Base-by-base conservation (phyloP, 2,113 vertebrate species). In the Pagrus major region DNA sequence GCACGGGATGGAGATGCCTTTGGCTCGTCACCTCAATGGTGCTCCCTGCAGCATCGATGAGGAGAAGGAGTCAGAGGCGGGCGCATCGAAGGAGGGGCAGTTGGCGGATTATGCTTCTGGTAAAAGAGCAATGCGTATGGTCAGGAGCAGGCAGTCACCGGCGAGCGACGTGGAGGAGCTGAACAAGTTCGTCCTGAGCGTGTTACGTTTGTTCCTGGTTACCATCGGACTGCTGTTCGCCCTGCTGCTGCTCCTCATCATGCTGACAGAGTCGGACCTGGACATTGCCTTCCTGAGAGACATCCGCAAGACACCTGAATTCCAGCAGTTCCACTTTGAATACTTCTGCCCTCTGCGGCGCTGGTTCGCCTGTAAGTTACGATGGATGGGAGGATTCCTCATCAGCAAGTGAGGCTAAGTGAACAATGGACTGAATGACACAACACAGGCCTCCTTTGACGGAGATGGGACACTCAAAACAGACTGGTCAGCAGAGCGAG, bases 291-390 rank as follows among this genome's bases (percentile, higher is more conserved):
- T 98, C 96, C 96, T 99, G 92, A 97, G 96, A 12, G 97, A 99
- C 96, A 98, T 99, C 92, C 97, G 98, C 80, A 96, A 97, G 93
- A 98, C 97, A 58, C 97, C 98, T 0, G 97, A 99, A 92, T 99
- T 99, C 93, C 97, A 99, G 95, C 97, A 98, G 85, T 98, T 99
- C 93, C 98, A 99, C 95, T 97, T 98, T 92, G 96, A 97, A 93
- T 99, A 98, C 94, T 99, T 99, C 95, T 99, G 97, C 95, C 98
- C 98, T 88, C 96, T 99, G 94, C 96, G 98, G 94, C 96, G 97
- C 94, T 99, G 97, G 97, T 94, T 99, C 93, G 96, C 97, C 94
- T 99, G 98, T 95, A 98, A 97, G 95, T 84, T 99, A 89, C 96
- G 96, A 80, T 97, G 97, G 92, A 90, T 97, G 91, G 96, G 97